A percentile compares a stretch with the other conserved stretches of the same genome.
Conservation (phyloP, 1,140 invertebrate genomes). For the Ruditapes philippinarum region DNA sequence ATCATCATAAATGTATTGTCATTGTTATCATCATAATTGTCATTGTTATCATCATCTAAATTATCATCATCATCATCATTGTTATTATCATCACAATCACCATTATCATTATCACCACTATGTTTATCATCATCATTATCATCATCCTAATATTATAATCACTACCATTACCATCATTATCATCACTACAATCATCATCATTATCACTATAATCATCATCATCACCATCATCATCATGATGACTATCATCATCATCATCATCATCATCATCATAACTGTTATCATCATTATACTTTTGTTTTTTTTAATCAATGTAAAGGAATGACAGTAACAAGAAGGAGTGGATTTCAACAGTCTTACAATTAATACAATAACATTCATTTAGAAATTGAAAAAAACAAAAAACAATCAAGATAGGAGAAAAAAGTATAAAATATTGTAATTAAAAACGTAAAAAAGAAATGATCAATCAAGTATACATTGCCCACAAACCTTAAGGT, state of each 20-base stretch:
- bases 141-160: constrained; percentile 21
- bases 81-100: not conserved
- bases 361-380: no score
- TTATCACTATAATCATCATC: not conserved
- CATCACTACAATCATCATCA: constrained; percentile 37
- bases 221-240: constrained; percentile 40
- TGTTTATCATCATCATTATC: constrained; percentile 1
- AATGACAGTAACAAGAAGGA: no score
- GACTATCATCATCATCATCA: not conserved
- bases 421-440: no score
- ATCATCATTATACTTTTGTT: not conserved
- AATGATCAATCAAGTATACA: no score
- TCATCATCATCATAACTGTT: constrained; percentile 1
- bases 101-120: not conserved
- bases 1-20: not conserved
- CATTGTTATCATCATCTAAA: constrained; percentile 34
- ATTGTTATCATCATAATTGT: constrained; percentile 11
- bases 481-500: no score
- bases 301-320: no score
- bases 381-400: no score
- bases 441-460: no score
- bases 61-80: constrained; percentile 10
- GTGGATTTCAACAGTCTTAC: no score
- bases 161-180: constrained; percentile 15
- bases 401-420: no score